These are phyloP conservation scores for Oenanthe melanoleuca DNA, from an alignment of 2,113 vertebrate species.

Conservation along the genomic window DNA sequence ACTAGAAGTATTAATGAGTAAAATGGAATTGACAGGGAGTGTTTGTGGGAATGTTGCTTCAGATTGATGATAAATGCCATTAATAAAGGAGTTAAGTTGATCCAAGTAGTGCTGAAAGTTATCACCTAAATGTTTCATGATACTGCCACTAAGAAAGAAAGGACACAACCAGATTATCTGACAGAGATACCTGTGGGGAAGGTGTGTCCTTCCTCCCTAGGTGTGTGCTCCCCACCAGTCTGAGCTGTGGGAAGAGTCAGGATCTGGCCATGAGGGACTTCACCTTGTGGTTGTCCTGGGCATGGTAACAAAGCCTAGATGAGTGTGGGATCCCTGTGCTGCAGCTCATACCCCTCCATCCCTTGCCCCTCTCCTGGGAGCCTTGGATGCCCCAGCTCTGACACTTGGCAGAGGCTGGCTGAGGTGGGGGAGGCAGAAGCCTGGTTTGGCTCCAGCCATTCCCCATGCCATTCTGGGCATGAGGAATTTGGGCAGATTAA, in stretches of 20 bases:
- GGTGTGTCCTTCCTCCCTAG: neutral
- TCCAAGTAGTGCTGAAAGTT: neutral
- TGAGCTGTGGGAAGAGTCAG: neutral
- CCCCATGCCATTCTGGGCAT: rapidly evolving
- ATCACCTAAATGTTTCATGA: neutral
- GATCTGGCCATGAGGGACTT: rapidly evolving
- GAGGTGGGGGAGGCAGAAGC: neutral
- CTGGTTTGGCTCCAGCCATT: neutral
- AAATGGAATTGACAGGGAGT: neutral
- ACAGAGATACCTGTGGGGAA: neutral
- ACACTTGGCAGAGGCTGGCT: neutral
- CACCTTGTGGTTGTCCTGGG: neutral
- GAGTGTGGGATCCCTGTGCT: neutral
- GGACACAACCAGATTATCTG: neutral
- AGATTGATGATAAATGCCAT: neutral
- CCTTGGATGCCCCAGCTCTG: neutral
- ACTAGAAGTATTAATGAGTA: neutral
- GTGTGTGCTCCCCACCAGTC: neutral
- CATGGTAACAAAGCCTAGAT: neutral
- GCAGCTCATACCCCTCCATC: neutral
- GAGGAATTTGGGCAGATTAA: neutral
- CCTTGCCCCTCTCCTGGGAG: neutral
- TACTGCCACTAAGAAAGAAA: neutral
- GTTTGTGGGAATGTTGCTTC: neutral
- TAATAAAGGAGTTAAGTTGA: neutral